Conservation (phyloP, 2,797 vertebrate species). For the Poeciliopsis turneri region DNA sequence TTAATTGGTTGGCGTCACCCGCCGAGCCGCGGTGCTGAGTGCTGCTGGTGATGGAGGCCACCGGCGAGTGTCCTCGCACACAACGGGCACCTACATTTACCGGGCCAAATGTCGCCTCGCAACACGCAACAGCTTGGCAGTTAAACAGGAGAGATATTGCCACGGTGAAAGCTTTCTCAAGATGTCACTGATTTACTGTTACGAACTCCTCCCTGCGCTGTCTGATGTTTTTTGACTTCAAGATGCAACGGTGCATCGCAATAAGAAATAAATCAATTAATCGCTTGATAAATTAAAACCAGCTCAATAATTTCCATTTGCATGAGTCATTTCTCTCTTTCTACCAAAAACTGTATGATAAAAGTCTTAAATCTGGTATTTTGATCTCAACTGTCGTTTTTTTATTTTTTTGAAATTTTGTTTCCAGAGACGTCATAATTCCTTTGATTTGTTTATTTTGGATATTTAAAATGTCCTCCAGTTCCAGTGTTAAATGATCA, state of each 20-base stretch:
- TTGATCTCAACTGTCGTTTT: no score
- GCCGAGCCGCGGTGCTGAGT: conserved; percentile 70
- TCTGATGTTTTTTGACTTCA: background rate
- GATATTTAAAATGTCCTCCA: no score
- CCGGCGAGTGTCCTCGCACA: conserved; percentile 53
- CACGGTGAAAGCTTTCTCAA: conserved; percentile 9
- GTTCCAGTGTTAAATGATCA: no score
- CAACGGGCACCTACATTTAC: conserved; percentile 53
- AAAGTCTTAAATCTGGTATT: no score
- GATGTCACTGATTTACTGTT: background rate
- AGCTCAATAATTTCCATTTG: no score
- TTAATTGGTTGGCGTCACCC: conserved; percentile 85
- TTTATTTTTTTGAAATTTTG: no score
- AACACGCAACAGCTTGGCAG: conserved; percentile 47
- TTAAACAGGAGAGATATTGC: conserved; percentile 10
- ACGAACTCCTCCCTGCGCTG: background rate
- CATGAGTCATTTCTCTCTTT: no score
- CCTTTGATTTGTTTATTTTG: no score
- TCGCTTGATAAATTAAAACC: no score
- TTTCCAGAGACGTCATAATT: no score
- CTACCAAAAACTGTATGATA: no score
- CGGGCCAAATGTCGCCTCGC: conserved; percentile 72
- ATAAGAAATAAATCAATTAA: no score
- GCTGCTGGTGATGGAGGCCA: conserved; percentile 64
- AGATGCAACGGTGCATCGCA: background rate